Evolutionary conservation across 2,888 invertebrate genomes (phyloP), one percentile per base, ranked within the genome.

Genomic region (Phalera bucephala): DNA sequence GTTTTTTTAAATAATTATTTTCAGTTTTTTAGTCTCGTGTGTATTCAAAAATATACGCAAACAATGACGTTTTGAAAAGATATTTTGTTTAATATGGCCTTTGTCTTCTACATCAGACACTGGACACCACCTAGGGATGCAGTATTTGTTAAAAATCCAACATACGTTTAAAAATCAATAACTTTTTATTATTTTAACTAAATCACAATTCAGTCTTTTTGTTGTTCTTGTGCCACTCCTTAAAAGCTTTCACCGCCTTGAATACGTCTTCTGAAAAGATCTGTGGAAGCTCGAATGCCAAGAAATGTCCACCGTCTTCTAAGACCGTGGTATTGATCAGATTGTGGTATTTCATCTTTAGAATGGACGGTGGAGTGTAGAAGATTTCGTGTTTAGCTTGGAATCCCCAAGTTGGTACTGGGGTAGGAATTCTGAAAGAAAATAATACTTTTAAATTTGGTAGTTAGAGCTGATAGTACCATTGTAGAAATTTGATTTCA

Each of bases 251-350:
- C 0, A 80, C 72, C 1, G 82, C 84, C 30, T 64, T 76, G 50
- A 80, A 80, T 1, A 97, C 77, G 58, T 97, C 96, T 1, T 91
- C 82, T 4, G 94, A 91, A 3, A 96, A 73, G 0, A 93, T 55
- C 38, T 91, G 65, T 0, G 97, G 96, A 36, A 93, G 85, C 72
- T 97, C 95, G 27, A 96, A 90, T 0, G 96, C 96, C 0, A 94
- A 91, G 85, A 97, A 97, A 72, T 97, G 97, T 0, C 97, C 97
- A 1, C 96, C 96, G n/a, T 91, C 80, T 0, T 90, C 77, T 36
- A 93, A 71, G 31, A 93, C 91, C 0, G 91, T 93, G 45, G 91
- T 90, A 33, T 93, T 93, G 4, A 95, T 79, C 1, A 96, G 60
- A 65, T 96, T 94, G 2, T 64, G 61, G 68, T 78, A 95, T 55